Percentiles rank a stretch among this genome's conserved stretches.
These are phyloP conservation scores for Tiliacea aurago DNA, from an alignment of 2,888 invertebrate species.

Conservation along the genomic window DNA sequence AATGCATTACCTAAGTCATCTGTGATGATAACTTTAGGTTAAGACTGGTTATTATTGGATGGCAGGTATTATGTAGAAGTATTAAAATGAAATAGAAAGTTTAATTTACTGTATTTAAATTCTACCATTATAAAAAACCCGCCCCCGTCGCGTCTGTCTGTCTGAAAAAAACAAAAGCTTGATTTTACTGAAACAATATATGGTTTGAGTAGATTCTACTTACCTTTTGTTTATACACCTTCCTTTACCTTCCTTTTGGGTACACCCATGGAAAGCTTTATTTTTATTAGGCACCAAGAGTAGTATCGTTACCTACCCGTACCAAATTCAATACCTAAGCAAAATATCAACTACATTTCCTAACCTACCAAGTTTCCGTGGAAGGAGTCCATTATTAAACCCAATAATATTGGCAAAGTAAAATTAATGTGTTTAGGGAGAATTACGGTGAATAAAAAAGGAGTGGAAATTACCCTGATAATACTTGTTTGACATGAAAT, in stretches of 20 bases:
- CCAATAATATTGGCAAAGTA: slow-evolving; percentile 24
- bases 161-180: too few relatives aligned
- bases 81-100: too few relatives aligned
- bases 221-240: too few relatives aligned
- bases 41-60: too few relatives aligned
- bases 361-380: slow-evolving; percentile 40
- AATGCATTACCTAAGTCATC: too few relatives aligned
- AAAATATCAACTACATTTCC: not conserved
- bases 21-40: too few relatives aligned
- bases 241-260: too few relatives aligned
- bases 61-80: too few relatives aligned
- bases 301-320: not conserved
- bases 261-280: not conserved
- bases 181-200: too few relatives aligned
- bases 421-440: slow-evolving; percentile 41
- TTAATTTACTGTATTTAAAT: too few relatives aligned
- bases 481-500: slow-evolving; percentile 61
- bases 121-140: not conserved
- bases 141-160: too few relatives aligned
- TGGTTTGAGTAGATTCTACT: too few relatives aligned
- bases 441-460: slow-evolving; percentile 51
- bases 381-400: slow-evolving; percentile 27
- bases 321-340: not conserved
- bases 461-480: slow-evolving; percentile 47
- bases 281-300: not conserved